Percentiles rank a stretch among this genome's conserved stretches.
Conservation (phyloP, 2,888 invertebrate genomes). For the Cecidostiba fungosa region DNA sequence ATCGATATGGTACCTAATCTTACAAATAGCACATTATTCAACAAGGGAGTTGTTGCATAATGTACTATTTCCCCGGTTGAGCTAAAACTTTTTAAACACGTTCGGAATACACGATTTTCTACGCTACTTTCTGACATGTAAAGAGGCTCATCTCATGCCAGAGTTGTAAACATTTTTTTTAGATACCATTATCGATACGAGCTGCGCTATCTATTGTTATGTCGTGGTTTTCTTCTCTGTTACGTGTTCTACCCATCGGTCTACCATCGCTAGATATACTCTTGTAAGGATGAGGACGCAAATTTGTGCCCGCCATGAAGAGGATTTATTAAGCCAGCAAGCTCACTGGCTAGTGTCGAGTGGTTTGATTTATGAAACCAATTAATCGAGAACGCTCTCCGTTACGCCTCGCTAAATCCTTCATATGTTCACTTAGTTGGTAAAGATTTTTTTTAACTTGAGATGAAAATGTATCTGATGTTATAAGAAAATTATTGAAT, state of each 20-base stretch:
- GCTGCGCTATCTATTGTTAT: not conserved
- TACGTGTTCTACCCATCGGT: not conserved
- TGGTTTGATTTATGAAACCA: constrained; percentile 58
- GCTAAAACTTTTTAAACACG: no score
- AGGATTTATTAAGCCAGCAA: constrained; percentile 56
- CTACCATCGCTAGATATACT: not conserved
- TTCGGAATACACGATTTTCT: no score
- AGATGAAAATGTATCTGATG: not conserved
- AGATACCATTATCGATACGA: not conserved
- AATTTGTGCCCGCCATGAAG: constrained; percentile 32
- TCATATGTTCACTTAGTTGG: constrained; percentile 21
- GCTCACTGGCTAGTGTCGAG: constrained; percentile 45
- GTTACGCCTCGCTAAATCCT: constrained; percentile 28
- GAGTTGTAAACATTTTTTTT: no score
- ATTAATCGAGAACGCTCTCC: constrained; percentile 55
- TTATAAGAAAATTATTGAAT: not conserved
- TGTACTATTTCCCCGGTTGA: no score
- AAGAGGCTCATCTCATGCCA: no score
- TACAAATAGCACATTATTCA: no score
- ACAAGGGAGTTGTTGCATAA: no score
- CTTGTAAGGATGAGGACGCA: constrained; percentile 25
- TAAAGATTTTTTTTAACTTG: constrained; percentile 8
- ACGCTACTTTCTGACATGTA: no score
- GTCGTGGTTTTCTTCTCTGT: not conserved
- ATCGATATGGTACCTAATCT: not conserved